phyloP scores from a whole-genome alignment of 2,888 invertebrate species.

The Hipparchia semele region DNA sequence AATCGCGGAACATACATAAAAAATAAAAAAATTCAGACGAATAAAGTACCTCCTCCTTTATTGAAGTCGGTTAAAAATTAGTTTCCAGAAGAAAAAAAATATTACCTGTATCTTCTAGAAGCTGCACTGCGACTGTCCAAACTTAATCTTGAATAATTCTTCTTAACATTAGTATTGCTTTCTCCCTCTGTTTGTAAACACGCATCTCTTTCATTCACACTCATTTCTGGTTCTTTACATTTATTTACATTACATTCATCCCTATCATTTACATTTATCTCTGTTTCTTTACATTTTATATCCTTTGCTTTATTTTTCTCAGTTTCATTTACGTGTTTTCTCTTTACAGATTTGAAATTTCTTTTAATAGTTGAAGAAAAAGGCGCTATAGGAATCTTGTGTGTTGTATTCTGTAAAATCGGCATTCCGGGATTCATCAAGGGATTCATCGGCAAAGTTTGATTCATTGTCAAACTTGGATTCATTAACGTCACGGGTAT shows the following conservation, averaged over 20 bases:
- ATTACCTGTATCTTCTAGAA: constrained; percentile 57
- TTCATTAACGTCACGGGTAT: constrained; percentile 44
- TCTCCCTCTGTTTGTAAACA: constrained; percentile 16
- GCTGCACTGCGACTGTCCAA: constrained; percentile 63
- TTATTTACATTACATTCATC: constrained; percentile 9
- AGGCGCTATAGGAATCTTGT: constrained; percentile 60
- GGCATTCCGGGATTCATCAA: constrained; percentile 22
- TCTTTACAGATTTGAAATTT: constrained; percentile 37
- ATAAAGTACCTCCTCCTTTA: no score
- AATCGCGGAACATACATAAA: no score
- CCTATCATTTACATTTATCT: constrained; percentile 27
- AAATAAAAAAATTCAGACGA: no score
- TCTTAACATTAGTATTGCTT: constrained; percentile 29
- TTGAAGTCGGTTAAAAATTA: no score
- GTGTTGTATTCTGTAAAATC: constrained; percentile 14
- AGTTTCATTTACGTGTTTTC: constrained; percentile 27
- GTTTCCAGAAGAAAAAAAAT: not conserved
- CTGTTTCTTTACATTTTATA: constrained; percentile 31
- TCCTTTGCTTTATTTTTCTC: constrained; percentile 30
- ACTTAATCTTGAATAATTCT: constrained; percentile 41
- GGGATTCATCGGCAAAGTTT: not conserved
- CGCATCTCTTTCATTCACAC: constrained; percentile 17
- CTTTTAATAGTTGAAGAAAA: constrained; percentile 43
- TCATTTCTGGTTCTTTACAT: constrained; percentile 32
- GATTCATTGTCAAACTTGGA: constrained; percentile 22